Evolutionary conservation across 2,888 invertebrate genomes (phyloP), one percentile per base, ranked within the genome.

Genomic region (Tetanocera ferruginea): DNA sequence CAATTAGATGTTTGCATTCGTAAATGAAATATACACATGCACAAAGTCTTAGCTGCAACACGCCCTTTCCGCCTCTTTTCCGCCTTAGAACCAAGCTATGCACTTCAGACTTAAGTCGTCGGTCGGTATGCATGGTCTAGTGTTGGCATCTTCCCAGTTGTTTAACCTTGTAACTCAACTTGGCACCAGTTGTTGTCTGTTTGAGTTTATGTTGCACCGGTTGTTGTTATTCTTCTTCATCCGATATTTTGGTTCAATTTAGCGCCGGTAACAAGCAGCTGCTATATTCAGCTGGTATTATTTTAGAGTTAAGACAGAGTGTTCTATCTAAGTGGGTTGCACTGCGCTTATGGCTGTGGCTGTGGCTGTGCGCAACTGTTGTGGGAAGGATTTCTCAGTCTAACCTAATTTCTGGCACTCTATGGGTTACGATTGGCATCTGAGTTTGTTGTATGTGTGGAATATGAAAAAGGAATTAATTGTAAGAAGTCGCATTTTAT

Each of bases 1-100:
- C 64, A 64, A 64, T 64, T 64, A 64, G 34, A 34, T 64, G 34
- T 34, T 34, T 64, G 64, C 64, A 34, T 34, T 5, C 14, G n/a
- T 64, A n/a, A 31, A 25, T n/a, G 31, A 64, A 43, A 43, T 43
- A 43, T 43, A 6, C 37, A 43, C 14, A 43, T 14, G 11, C 14
- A 43, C 37, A 31, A 31, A 5, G 37, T 37, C 37, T 37, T 37
- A 31, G 17, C 62, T 25, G 28, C 55, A 19, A 19, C 19, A 55
- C 55, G 25, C 28, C 14, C 25, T 23, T 23, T 5, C n/a, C 14
- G 4, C 25, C 62, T 9, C 62, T n/a, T 64, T 17, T 19, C 64
- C 17, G n/a, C 17, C 34, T n/a, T 28, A 31, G 4, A 28, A 4
- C 14, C 17, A 34, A 8, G n/a, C n/a, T 2, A 43, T 11, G 43